phyloP scores from a whole-genome alignment of 2,888 invertebrate species.

The Esperia sulphurella region DNA sequence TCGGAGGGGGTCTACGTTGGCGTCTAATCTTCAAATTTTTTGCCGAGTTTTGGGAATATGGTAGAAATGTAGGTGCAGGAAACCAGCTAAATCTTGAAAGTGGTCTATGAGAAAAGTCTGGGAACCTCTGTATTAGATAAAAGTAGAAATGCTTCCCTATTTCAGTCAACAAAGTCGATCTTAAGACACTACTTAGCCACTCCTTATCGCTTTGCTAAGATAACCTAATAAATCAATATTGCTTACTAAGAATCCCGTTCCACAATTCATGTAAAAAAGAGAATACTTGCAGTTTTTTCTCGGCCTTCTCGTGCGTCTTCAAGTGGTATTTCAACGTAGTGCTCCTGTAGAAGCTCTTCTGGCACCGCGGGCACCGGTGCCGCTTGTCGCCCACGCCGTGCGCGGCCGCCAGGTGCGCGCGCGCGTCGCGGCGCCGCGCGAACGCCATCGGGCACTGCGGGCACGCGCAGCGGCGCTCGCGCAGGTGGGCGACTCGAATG shows the following conservation, averaged over 20 bases:
- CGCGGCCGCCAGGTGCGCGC: conserved; percentile 1
- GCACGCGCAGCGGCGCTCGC: conserved; percentile 3
- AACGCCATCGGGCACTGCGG: conserved; percentile 7
- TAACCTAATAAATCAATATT: neutral
- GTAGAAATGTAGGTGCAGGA: too few relatives aligned
- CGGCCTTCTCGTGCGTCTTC: neutral
- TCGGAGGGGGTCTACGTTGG: too few relatives aligned
- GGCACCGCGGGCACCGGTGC: conserved; percentile 3
- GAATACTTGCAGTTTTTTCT: neutral
- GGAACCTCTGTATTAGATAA: too few relatives aligned
- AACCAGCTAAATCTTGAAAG: too few relatives aligned
- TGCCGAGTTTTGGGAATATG: too few relatives aligned
- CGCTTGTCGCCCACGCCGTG: conserved; percentile 7
- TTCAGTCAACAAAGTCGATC: too few relatives aligned
- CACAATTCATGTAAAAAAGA: neutral
- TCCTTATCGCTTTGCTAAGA: too few relatives aligned
- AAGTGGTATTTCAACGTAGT: neutral
- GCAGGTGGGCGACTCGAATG: conserved; percentile 4
- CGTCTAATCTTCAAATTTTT: too few relatives aligned
- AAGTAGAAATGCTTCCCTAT: too few relatives aligned
- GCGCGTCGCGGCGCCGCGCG: neutral
- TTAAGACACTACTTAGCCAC: neutral
- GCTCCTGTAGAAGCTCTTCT: neutral
- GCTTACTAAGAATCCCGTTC: too few relatives aligned
- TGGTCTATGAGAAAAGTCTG: too few relatives aligned